These are phyloP conservation scores for Neosilurus mollespiculum DNA, from an alignment of 2,797 vertebrate species.

Conservation along the genomic window DNA sequence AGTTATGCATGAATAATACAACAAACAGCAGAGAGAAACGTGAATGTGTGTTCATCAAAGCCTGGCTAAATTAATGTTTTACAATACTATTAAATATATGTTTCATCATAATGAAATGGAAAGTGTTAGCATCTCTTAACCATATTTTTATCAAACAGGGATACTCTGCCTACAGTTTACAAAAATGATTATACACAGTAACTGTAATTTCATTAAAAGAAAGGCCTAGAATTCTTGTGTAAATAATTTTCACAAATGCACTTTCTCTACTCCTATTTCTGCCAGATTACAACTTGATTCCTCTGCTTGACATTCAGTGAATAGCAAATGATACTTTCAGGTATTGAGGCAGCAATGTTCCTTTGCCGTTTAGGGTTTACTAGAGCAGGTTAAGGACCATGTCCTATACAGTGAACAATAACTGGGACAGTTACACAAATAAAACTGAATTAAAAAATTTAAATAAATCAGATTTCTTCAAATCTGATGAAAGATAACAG, in stretches of 20 bases:
- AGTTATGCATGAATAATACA: constrained; percentile 72
- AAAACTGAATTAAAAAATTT: neutral
- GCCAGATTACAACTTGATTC: neutral
- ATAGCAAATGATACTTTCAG: neutral
- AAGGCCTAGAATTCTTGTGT: constrained; percentile 26
- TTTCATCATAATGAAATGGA: constrained; percentile 68
- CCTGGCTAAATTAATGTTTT: constrained; percentile 67
- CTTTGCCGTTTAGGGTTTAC: neutral
- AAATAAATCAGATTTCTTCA: no score
- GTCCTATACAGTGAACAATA: neutral
- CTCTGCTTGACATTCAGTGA: neutral
- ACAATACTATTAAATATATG: constrained; percentile 65
- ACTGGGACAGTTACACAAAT: neutral
- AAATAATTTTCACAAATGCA: constrained; percentile 53
- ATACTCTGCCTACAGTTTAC: constrained; percentile 63
- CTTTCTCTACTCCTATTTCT: constrained; percentile 49
- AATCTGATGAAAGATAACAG: neutral
- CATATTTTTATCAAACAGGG: constrained; percentile 61
- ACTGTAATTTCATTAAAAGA: constrained; percentile 67
- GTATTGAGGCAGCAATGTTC: neutral
- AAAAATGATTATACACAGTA: constrained; percentile 44
- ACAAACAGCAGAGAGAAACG: constrained; percentile 63
- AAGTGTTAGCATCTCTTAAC: constrained; percentile 58
- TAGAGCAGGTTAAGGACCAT: neutral
- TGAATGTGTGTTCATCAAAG: constrained; percentile 72